A percentile compares a stretch with the other conserved stretches of the same genome.
Conservation (phyloP, 1,140 invertebrate species). For the Zaprionus taronus region DNA sequence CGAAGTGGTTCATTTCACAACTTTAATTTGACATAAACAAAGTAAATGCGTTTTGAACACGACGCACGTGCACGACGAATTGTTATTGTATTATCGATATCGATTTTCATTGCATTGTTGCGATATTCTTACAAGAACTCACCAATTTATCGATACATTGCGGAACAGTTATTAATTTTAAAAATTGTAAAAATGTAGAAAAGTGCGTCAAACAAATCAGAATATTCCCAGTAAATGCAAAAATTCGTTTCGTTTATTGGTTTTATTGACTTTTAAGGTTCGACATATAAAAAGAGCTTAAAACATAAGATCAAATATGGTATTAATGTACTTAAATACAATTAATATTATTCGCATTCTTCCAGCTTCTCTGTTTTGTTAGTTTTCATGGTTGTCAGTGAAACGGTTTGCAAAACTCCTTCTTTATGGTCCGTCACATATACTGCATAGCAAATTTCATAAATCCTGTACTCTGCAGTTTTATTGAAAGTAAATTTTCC, state of each 20-base stretch:
- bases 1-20: conserved; percentile 70
- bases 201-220: no score
- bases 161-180: background rate
- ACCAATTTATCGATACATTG: conserved; percentile 2
- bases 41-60: conserved; percentile 8
- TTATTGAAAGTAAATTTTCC: background rate
- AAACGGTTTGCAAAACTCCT: background rate
- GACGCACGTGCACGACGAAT: conserved; percentile 47
- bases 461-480: background rate
- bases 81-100: conserved; percentile 32
- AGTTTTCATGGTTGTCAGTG: background rate
- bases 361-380: background rate
- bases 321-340: no score
- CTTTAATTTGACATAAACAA: conserved; percentile 30
- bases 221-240: no score
- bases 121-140: background rate
- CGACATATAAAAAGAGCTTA: background rate
- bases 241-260: no score
- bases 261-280: background rate
- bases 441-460: background rate
- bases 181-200: background rate
- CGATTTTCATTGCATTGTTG: conserved; percentile 8
- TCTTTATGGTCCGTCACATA: background rate
- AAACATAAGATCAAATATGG: background rate
- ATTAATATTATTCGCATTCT: background rate